Percentiles rank a stretch among this genome's conserved stretches.
phyloP scores from a whole-genome alignment of 2,888 invertebrate species.

The Rhopalosiphum nymphaeae region DNA sequence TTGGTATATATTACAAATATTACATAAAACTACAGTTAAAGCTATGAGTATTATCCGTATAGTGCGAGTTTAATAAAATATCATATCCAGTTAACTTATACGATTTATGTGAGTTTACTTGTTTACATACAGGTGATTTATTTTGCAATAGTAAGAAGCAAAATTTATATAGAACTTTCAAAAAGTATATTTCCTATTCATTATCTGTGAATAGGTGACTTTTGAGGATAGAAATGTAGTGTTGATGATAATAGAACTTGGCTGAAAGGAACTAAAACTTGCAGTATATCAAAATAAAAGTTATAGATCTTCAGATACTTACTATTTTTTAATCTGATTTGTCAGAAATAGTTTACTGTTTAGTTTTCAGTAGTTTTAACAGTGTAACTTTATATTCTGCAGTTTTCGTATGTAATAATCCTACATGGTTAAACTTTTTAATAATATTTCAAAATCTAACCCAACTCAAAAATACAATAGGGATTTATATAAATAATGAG shows the following conservation, averaged over 20 bases:
- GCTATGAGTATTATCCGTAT: background rate
- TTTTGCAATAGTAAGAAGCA: background rate
- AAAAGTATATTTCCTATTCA: background rate
- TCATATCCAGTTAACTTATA: background rate
- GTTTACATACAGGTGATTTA: background rate
- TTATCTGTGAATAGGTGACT: background rate
- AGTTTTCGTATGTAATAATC: background rate
- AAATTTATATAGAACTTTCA: background rate
- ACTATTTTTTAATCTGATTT: background rate
- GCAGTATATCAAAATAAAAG: background rate
- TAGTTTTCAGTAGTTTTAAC: background rate
- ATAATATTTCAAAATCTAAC: background rate
- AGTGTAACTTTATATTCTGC: background rate
- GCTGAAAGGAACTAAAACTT: background rate
- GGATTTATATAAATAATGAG: background rate
- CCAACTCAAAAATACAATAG: background rate
- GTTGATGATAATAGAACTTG: background rate
- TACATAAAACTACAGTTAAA: background rate
- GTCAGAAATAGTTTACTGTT: background rate
- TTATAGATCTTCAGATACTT: background rate
- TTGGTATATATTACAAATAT: too few species aligned
- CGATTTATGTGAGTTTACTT: background rate
- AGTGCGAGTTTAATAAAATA: background rate
- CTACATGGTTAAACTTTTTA: background rate
- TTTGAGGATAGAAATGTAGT: background rate